Evolutionary conservation across 2,113 vertebrate genomes (phyloP), one percentile per base, ranked within the genome.

Genomic region (Psittacus erithacus): DNA sequence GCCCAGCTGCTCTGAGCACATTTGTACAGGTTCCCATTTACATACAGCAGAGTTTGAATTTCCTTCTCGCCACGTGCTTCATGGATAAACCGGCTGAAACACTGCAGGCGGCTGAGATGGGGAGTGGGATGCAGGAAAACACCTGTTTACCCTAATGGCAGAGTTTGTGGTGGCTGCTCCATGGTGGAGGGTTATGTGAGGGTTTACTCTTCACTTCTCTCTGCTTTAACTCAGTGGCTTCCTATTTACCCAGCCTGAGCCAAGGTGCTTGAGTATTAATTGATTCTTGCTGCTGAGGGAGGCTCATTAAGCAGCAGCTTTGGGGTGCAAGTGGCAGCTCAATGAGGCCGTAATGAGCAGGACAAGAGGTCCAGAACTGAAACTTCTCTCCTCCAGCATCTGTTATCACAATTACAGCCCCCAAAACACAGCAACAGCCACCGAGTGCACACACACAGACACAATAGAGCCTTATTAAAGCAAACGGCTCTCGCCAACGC

Each of bases 261-360:
- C 82, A 9, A 70, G 70, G 92, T 93, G 86, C 65, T 46, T 0
- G 63, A 86, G 88, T 9, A 86, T 90, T 95, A 95, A 95, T 91
- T 90, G 96, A 33, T 70, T 77, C 86, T 67, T 13, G 68, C 82
- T 68, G 92, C 96, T 23, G 88, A 52, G 84, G 4, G 43, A 71
- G 90, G 86, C 84, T 96, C 88, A 75, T 95, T 95, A 94, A 90
- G 3, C 94, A 76, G 89, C 92, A 93, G 92, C 91, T 93, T 80
- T 82, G 78, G 93, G 96, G 87, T 67, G 93, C 49, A 3, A 75
- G 88, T 7, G 64, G 92, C 90, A 62, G 68, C 91, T 83, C 52
- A 3, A 23, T 3, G 83, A 3, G 88, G 64, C 86, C 2, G 46
- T 77, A 90, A 97, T 7, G 82, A 96, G 94, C 90, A 57, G 86